Percentiles rank a stretch among this genome's conserved stretches.
Evolutionary conservation across 2,797 vertebrate genomes (phyloP).

Genomic region (Buphagus erythrorhynchus): DNA sequence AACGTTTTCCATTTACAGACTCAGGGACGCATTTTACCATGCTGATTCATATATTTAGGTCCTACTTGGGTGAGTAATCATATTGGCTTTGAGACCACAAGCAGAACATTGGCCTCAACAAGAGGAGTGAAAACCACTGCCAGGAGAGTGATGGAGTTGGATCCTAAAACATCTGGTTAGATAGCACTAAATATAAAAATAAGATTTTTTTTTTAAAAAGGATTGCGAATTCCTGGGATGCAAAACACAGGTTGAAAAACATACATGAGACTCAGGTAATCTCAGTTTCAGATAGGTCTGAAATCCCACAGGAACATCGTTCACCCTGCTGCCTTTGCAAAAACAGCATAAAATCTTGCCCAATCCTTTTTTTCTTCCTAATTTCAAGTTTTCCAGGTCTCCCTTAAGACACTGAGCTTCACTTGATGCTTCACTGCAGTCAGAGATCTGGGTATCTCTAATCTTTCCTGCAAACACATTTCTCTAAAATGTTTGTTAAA

Average conservation of each 20-base stretch:
- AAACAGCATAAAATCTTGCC: not conserved
- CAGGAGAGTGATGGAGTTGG: not conserved
- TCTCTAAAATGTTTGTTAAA: constrained; percentile 24
- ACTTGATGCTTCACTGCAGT: not conserved
- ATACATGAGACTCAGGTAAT: not conserved
- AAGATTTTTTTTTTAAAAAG: not conserved
- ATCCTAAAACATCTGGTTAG: not conserved
- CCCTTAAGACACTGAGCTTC: not conserved
- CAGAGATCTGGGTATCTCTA: not conserved
- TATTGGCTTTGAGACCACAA: not conserved
- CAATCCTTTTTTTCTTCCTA: not conserved
- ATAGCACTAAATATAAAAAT: not conserved
- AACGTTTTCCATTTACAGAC: constrained; percentile 61
- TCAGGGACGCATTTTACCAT: not conserved
- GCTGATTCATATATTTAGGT: constrained; percentile 15
- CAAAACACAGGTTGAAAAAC: not conserved
- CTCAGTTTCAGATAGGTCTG: not conserved
- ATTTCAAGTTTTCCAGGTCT: not conserved
- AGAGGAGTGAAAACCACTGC: not conserved
- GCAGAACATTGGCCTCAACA: not conserved
- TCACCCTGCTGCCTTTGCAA: not conserved
- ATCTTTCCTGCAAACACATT: not conserved
- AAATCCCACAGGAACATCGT: not conserved
- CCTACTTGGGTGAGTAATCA: constrained; percentile 41
- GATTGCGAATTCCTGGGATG: not conserved